phyloP scores from a whole-genome alignment of 2,888 invertebrate species.

The Poecilus cupreus region DNA sequence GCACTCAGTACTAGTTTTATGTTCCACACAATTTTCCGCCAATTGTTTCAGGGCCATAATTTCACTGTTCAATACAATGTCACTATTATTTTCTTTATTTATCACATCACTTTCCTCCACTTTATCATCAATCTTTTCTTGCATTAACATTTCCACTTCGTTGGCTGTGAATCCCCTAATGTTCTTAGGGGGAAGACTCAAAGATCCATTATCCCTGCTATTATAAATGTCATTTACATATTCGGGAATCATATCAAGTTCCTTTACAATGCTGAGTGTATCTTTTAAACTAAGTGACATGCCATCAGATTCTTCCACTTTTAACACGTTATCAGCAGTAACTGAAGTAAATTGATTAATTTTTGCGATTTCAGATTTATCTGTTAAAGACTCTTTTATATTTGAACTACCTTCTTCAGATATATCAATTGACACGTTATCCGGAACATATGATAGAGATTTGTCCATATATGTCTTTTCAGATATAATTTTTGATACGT shows the following conservation, averaged over 20 bases:
- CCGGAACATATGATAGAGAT: no score
- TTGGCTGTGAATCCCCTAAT: background rate
- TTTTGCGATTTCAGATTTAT: background rate
- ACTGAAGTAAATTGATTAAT: no score
- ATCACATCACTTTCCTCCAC: conserved; percentile 4
- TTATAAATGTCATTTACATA: conserved; percentile 25
- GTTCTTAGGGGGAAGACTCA: conserved; percentile 45
- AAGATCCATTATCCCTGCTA: conserved; percentile 38
- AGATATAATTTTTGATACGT: no score
- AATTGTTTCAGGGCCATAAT: conserved; percentile 46
- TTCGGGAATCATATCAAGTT: conserved; percentile 24
- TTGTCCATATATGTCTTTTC: no score
- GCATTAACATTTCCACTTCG: background rate
- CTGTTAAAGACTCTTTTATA: no score
- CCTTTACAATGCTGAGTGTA: background rate
- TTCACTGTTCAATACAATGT: conserved; percentile 44
- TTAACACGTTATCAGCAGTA: no score
- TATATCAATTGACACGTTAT: no score
- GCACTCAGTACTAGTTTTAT: conserved; percentile 46
- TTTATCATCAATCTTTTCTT: background rate
- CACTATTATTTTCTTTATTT: conserved; percentile 31
- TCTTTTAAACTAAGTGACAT: background rate
- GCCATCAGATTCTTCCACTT: background rate
- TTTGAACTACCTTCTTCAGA: no score
- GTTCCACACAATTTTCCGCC: conserved; percentile 52